Conservation (phyloP, 2,797 vertebrate species). For the Ctenopoma kingsleyae region DNA sequence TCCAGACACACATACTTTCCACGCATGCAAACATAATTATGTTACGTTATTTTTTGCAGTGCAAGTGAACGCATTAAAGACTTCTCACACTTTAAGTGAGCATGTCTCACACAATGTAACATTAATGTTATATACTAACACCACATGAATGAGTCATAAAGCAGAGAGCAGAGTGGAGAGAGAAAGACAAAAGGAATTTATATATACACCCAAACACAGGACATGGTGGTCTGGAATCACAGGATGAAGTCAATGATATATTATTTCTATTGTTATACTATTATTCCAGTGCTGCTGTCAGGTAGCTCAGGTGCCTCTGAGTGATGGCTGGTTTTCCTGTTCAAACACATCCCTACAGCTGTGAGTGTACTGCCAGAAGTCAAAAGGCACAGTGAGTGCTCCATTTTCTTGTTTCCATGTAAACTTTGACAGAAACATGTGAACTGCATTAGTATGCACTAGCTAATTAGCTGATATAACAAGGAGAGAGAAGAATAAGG, state of each 20-base stretch:
- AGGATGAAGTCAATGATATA: neutral
- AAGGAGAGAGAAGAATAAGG: neutral
- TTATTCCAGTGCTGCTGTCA: neutral
- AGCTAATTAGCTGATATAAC: neutral
- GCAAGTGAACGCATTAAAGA: neutral
- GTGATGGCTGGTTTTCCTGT: too few relatives aligned
- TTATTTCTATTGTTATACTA: too few relatives aligned
- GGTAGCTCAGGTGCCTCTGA: too few relatives aligned
- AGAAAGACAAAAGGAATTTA: neutral
- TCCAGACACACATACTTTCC: neutral
- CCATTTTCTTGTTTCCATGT: conserved; percentile 1
- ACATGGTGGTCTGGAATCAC: conserved; percentile 1
- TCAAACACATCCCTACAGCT: neutral
- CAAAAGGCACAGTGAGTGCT: conserved; percentile 6
- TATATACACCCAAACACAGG: conserved; percentile 3
- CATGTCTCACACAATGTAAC: neutral
- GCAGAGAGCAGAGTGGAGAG: conserved; percentile 9
- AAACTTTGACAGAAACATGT: neutral
- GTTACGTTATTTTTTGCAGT: neutral
- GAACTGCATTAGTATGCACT: neutral
- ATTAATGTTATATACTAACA: neutral
- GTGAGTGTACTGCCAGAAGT: neutral
- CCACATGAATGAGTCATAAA: conserved; percentile 18
- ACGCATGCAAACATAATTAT: too few relatives aligned
- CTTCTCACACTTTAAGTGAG: neutral